phyloP scores from a whole-genome alignment of 2,113 vertebrate genomes.

The Aegotheles bennettii region DNA sequence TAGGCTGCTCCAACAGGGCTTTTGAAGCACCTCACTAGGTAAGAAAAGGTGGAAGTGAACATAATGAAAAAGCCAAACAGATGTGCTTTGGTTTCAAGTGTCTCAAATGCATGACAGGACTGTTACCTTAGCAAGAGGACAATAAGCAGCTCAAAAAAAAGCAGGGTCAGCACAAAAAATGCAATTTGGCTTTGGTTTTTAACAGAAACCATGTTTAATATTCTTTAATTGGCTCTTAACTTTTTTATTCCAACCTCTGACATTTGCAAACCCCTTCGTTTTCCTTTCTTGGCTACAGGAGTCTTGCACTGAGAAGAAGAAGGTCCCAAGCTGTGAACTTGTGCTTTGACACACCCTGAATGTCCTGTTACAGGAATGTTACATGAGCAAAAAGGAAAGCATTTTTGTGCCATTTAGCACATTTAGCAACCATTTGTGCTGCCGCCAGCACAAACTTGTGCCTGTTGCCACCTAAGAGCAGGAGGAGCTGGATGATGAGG shows the following conservation, averaged over 20 bases:
- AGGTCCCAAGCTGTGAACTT: background rate
- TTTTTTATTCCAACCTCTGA: background rate
- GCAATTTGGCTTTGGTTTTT: too few species aligned
- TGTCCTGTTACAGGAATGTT: background rate
- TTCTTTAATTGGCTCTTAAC: too few species aligned
- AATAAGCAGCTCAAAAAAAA: too few species aligned
- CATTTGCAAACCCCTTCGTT: background rate
- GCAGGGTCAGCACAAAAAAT: too few species aligned
- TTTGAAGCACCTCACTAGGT: too few species aligned
- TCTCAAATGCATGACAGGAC: too few species aligned
- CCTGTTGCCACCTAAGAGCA: background rate
- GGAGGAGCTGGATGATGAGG: background rate
- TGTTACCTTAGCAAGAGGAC: too few species aligned
- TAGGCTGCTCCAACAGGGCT: too few species aligned
- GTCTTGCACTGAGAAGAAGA: background rate
- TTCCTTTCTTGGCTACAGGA: background rate
- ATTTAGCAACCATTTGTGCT: background rate
- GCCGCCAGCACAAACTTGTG: background rate
- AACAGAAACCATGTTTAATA: too few species aligned
- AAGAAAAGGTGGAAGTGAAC: too few species aligned
- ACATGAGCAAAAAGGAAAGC: background rate
- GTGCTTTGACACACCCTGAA: background rate
- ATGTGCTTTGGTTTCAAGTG: too few species aligned
- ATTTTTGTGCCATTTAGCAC: background rate
- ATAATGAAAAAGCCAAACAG: too few species aligned